Evolutionary conservation across 2,888 invertebrate species (phyloP), one percentile per base, ranked within the genome.

Genomic region (Hyposoter didymator): DNA sequence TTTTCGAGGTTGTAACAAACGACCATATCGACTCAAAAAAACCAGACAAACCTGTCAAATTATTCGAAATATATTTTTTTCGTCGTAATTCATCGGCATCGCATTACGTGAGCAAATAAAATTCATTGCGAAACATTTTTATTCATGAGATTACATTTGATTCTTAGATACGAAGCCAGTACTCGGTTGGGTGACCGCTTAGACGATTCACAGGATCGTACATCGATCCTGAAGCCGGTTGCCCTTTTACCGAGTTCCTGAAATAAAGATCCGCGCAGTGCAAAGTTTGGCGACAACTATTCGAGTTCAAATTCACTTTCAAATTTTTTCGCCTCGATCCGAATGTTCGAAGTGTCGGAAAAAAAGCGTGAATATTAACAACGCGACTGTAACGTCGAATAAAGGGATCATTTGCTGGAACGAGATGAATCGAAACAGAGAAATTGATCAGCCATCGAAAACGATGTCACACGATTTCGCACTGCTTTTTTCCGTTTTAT

Each of bases 391-490:
- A 14, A 59, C 45, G 22, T 19, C 45, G 12, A 55, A 32, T 7
- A 10, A 72, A 52, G 39, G 52, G n/a, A 35, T 5, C 17, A 35
- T n/a, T n/a, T 14, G 59, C 10, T 43, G 59, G 74, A 45, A 43
- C 17, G 22, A 35, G 47, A 35, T 59, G 59, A 59, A 59, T 59
- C 28, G 78, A 72, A 39, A 74, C 75, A 45, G 72, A 80, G 74
- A 64, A 78, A 83, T 83, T 81, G 87, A 88, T 85, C 88, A 39
- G 43, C 73, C 87, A 78, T 66, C 85, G 79, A 79, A 72, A 90
- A 90, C 90, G 90, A 91, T 90, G 90, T 91, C 90, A 62, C 74
- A 90, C 89, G 90, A 91, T 90, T 90, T 91, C 88, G 89, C 89
- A 88, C 89, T 87, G 90, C 89, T 89, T 89, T 89, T 85, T 87